Evolutionary conservation across 2,113 vertebrate species (phyloP).

Genomic region (Alectura lathami): DNA sequence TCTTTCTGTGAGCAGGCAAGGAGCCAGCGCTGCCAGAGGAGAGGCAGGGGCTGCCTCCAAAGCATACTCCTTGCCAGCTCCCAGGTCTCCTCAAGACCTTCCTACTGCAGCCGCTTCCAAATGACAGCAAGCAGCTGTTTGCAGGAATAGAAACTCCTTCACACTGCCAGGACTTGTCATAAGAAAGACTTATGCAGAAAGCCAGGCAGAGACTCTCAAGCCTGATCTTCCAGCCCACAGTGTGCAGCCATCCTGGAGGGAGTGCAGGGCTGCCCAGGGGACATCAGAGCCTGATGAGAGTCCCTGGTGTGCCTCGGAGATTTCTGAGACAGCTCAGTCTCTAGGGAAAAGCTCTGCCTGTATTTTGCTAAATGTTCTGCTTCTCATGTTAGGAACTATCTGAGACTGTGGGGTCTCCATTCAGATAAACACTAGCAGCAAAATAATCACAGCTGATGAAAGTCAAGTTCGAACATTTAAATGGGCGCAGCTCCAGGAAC

Average conservation of each 20-base stretch:
- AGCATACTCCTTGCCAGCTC: background rate
- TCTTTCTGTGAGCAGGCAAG: background rate
- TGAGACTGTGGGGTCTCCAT: fast-evolving
- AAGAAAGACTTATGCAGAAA: background rate
- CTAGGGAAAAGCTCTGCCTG: background rate
- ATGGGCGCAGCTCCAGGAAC: background rate
- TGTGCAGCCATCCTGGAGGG: fast-evolving
- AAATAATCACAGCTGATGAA: fast-evolving
- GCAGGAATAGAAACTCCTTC: background rate
- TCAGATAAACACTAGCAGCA: background rate
- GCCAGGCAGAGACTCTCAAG: background rate
- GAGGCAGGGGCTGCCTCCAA: background rate
- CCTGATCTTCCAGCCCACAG: fast-evolving
- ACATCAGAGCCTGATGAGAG: fast-evolving
- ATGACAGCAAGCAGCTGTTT: background rate
- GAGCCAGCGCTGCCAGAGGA: background rate
- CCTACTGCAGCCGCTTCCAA: fast-evolving
- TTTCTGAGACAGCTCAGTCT: background rate
- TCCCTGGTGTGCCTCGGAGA: fast-evolving
- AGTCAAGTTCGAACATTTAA: background rate
- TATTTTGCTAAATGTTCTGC: background rate
- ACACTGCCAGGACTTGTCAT: background rate
- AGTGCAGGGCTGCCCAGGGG: fast-evolving
- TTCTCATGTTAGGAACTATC: background rate
- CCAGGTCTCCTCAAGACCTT: background rate